Base-by-base conservation (phyloP, 2,113 vertebrate genomes). In the Egretta garzetta region DNA sequence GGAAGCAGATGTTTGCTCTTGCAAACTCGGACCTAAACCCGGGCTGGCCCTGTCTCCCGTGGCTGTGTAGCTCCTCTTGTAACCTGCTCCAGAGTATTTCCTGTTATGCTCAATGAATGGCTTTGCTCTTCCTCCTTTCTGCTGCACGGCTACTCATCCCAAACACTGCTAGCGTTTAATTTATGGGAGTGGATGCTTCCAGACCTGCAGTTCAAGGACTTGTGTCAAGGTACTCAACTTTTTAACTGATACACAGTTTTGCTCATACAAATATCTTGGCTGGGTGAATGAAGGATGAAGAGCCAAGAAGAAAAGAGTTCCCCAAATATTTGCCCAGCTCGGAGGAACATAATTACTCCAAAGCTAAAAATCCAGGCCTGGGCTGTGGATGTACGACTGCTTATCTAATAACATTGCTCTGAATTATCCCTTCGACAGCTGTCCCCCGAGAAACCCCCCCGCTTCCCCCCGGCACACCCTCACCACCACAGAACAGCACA, bases 401-500 rank as follows among this genome's bases (percentile, higher is more conserved):
- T 62, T 62, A 71, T 52, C 28, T 1, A 39, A 20, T 7, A 49
- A 28, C 1, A 14, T 32, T 27, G 32, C 66, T 59, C 66, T 19
- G 39, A 33, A 35, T 76, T 23, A 56, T 10, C 72, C 58, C 30
- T 30, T 17, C 49, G 68, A 30, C 56, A 33, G 11, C 43, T 30
- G 3, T 1, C 24, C 16, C 53, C 30, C 1, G 1, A 8, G 10
- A 49, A 77, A 12, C 26, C 7, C 24, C n/a, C 49, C 26, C 52
- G 5, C 19, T 3, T 59, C 7, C 73, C 23, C 39, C 14, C 9
- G 37, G 10, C n/a, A 2, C 13, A 1, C 2, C 0, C 43, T 33
- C 16, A 14, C 35, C 45, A 68, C 15, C 74, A 59, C 63, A 63
- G 41, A 41, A 4, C 37, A 59, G 33, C 45, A 10, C 9, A 37